Percentiles rank a stretch among this genome's conserved stretches.
Evolutionary conservation across 2,113 vertebrate species (phyloP).

Genomic region (Thamnophis sirtalis): DNA sequence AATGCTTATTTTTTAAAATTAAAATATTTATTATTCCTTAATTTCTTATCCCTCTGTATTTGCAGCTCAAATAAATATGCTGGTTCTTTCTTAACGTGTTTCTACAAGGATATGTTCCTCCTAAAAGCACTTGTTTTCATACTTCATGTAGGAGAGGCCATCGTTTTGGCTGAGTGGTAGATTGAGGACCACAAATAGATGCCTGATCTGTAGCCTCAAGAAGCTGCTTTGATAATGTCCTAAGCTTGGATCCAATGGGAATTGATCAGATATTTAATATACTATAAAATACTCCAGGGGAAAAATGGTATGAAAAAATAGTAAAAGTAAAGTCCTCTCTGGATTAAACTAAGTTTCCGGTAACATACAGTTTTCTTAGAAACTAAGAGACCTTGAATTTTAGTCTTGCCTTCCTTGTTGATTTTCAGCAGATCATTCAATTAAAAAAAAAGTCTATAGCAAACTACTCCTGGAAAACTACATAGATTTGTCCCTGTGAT

Average conservation of each 20-base stretch:
- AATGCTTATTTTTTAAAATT: not conserved
- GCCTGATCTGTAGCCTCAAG: not conserved
- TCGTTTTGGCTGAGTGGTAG: not conserved
- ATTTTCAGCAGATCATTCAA: not conserved
- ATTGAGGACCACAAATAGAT: not conserved
- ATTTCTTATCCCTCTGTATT: not conserved
- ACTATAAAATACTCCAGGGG: not conserved
- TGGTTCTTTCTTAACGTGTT: not conserved
- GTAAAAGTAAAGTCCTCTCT: not conserved
- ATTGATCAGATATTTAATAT: not conserved
- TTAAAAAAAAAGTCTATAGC: not conserved
- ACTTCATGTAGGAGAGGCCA: not conserved
- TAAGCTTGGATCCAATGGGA: not conserved
- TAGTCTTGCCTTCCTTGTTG: not conserved
- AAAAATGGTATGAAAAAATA: not conserved
- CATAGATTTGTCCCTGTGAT: not conserved
- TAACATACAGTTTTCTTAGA: not conserved
- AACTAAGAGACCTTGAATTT: not conserved
- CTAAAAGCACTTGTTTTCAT: not conserved
- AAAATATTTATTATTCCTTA: not conserved
- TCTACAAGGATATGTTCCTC: not conserved
- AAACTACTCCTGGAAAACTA: not conserved
- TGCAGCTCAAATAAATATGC: not conserved
- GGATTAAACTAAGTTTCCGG: not conserved
- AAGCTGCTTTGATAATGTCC: not conserved